phyloP scores from a whole-genome alignment of 2,113 vertebrate species.

The Colaptes auratus region DNA sequence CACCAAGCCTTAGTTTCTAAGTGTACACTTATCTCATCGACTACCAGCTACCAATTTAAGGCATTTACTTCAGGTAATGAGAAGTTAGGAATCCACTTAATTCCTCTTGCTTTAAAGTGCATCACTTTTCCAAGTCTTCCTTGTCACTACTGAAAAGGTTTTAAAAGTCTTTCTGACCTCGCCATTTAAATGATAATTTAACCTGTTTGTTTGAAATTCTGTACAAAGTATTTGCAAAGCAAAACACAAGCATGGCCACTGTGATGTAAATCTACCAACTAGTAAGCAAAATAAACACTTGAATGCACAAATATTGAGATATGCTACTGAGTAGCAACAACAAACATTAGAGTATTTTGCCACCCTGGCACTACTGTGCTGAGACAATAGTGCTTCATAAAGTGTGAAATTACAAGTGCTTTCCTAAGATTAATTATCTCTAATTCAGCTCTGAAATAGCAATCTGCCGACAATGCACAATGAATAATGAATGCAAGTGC shows the following conservation, averaged over 20 bases:
- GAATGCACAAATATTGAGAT: neutral
- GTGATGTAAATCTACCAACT: neutral
- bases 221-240: neutral
- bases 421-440: constrained; percentile 70
- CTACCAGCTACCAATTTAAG: neutral
- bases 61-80: neutral
- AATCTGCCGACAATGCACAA: constrained; percentile 61
- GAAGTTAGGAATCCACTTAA: neutral
- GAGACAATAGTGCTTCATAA: constrained; percentile 6
- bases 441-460: constrained; percentile 60
- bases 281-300: neutral
- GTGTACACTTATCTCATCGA: neutral
- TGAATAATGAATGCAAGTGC: constrained; percentile 60
- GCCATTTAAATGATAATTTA: neutral
- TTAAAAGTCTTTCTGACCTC: neutral
- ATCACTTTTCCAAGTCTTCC: neutral
- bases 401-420: constrained; percentile 54
- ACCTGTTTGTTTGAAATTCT: neutral
- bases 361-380: neutral
- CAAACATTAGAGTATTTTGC: neutral
- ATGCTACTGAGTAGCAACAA: neutral
- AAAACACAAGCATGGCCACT: neutral
- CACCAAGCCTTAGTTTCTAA: neutral
- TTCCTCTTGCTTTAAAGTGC: neutral
- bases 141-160: neutral